Base-by-base conservation (phyloP, 2,888 invertebrate genomes). In the Lamellibrachia columna region DNA sequence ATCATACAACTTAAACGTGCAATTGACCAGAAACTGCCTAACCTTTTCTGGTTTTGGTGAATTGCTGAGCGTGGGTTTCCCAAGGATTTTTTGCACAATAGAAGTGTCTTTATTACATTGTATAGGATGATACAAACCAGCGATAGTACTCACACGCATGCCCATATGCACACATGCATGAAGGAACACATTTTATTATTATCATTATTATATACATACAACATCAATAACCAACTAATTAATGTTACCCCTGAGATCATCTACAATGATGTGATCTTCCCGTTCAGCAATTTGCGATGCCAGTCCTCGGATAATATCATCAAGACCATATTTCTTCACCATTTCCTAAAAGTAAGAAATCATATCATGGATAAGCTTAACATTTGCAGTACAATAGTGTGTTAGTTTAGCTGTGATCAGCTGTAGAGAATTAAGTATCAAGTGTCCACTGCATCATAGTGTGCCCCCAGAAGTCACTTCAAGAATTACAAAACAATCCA, bases 301-400 rank as follows among this genome's bases (percentile, higher is more conserved):
- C 98, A 99, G 98, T 0, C 99, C 99, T 97, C 99, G 98, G 0
- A 99, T 97, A 52, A 99, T 97, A 96, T 99, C 98, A 97, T 99
- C 99, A 90, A 99, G 97, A 0, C 98, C 97, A 94, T 96, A 96
- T 58, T 94, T 90, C 53, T 92, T 53, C 15, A 94, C 7, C 22
- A 94, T 91, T 92, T 93, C 93, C 93, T 94, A 92, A 58, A 92
- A 52, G 92, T 75, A 22, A 91, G 52, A 53, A 22, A 53, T 2
- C 6, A 22, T 52, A 9, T 60, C 15, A 90, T 52, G 90, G 11
- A 7, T 52, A 28, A n/a, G 6, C 15, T 53, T n/a, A 91, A n/a
- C 15, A 52, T 53, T 15, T 91, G 3, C n/a, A 22, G 22, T 22
- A 75, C n/a, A 75, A 22, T 22, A 75, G 6, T 75, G 75, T 40